Evolutionary conservation across 2,888 invertebrate species (phyloP).

Genomic region (Ceraclea dissimilis): DNA sequence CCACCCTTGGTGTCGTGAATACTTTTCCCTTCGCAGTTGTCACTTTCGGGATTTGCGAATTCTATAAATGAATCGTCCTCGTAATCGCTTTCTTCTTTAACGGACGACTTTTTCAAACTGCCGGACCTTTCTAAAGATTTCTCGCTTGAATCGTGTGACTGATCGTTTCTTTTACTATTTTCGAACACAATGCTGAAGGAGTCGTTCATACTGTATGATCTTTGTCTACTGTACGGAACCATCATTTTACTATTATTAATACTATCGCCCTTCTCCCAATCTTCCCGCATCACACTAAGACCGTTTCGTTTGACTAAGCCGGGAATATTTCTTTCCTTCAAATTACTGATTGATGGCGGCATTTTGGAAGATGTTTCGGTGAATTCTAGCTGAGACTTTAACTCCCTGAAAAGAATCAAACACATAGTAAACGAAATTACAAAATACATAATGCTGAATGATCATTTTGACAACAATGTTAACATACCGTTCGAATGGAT

Average conservation of each 20-base stretch:
- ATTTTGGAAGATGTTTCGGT: conserved; percentile 21
- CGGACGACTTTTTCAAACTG: neutral
- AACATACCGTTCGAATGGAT: conserved; percentile 48
- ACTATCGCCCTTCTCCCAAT: conserved; percentile 35
- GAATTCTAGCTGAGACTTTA: conserved; percentile 16
- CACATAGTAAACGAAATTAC: neutral
- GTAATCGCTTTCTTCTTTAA: conserved; percentile 27
- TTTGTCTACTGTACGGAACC: conserved; percentile 10
- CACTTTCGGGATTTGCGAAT: conserved; percentile 30
- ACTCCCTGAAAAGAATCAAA: conserved; percentile 22
- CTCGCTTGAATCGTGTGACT: conserved; percentile 9
- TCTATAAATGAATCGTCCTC: conserved; percentile 39
- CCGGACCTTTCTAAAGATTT: neutral
- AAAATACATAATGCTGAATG: neutral
- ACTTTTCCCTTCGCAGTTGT: conserved; percentile 30
- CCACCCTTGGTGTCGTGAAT: conserved; percentile 21
- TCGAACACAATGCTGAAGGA: conserved; percentile 44
- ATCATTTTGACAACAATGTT: neutral
- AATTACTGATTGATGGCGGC: conserved; percentile 2
- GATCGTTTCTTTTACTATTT: conserved; percentile 32
- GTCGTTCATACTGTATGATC: conserved; percentile 44
- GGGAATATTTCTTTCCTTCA: neutral
- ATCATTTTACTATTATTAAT: conserved; percentile 10
- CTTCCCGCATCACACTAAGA: conserved; percentile 22
- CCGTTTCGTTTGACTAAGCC: conserved; percentile 10